Percentiles rank a stretch among this genome's conserved stretches.
phyloP scores from a whole-genome alignment of 2,797 vertebrate species.

The Phataginus tetradactyla region DNA sequence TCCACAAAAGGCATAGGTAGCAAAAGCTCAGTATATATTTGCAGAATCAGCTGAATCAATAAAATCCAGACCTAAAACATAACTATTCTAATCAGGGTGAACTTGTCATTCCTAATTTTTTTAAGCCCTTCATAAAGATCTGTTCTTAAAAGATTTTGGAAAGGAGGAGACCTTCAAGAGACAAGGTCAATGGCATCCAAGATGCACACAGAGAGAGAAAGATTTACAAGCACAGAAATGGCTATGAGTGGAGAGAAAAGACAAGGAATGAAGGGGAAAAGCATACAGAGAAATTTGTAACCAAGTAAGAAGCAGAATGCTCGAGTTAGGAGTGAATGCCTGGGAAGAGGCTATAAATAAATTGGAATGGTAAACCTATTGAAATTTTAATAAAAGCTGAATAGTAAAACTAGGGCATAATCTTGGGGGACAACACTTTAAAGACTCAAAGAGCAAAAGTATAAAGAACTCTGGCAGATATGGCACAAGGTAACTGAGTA shows the following conservation, averaged over 20 bases:
- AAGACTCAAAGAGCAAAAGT: neutral
- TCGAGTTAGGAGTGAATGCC: neutral
- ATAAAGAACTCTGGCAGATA: neutral
- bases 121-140: neutral
- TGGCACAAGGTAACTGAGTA: neutral
- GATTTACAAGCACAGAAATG: neutral
- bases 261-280: neutral
- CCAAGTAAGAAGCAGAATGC: neutral
- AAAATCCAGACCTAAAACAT: conserved; percentile 23
- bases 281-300: neutral
- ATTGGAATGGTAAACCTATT: neutral
- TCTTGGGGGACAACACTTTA: neutral
- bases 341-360: neutral
- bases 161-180: neutral
- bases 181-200: neutral
- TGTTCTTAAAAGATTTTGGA: neutral
- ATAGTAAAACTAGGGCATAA: neutral
- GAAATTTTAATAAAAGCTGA: neutral
- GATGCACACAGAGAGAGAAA: neutral
- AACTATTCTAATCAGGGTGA: neutral
- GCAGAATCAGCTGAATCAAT: conserved; percentile 41
- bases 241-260: neutral
- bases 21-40: conserved; percentile 13
- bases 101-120: neutral
- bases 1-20: neutral